phyloP scores from a whole-genome alignment of 2,797 vertebrate species.

The Eupleurogrammus muticus region DNA sequence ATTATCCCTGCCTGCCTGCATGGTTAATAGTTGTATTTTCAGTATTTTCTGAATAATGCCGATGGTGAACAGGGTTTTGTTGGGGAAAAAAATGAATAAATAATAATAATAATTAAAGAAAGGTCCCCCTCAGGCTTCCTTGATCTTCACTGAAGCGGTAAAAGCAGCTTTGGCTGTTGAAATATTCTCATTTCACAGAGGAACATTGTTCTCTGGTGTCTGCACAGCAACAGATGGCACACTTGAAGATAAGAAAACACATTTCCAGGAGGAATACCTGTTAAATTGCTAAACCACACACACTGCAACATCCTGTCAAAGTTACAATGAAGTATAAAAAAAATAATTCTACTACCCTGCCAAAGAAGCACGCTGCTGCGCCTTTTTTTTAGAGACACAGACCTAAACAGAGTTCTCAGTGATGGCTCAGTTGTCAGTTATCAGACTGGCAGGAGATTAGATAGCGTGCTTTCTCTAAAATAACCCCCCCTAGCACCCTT shows the following conservation, averaged over 20 bases:
- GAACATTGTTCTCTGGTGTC: constrained; percentile 69
- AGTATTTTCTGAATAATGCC: constrained; percentile 65
- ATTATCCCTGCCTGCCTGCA: constrained; percentile 42
- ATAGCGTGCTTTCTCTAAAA: constrained; percentile 22
- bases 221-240: constrained; percentile 76
- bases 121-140: constrained; percentile 67
- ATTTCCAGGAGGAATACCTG: constrained; percentile 75
- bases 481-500: neutral
- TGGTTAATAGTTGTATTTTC: constrained; percentile 57
- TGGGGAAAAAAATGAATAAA: constrained; percentile 31
- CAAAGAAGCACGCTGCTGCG: constrained; percentile 17
- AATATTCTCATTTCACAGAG: constrained; percentile 67
- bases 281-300: constrained; percentile 65
- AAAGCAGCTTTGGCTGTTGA: constrained; percentile 71
- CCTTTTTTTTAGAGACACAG: constrained; percentile 5
- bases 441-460: constrained; percentile 32
- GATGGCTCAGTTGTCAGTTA: constrained; percentile 32
- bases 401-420: neutral
- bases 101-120: constrained; percentile 55
- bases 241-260: constrained; percentile 71
- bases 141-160: constrained; percentile 70
- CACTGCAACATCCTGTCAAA: constrained; percentile 57
- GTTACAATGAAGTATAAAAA: constrained; percentile 49
- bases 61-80: constrained; percentile 66
- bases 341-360: constrained; percentile 15